phyloP scores from a whole-genome alignment of 2,797 vertebrate genomes.

The Tokudaia tokunoshimensis region DNA sequence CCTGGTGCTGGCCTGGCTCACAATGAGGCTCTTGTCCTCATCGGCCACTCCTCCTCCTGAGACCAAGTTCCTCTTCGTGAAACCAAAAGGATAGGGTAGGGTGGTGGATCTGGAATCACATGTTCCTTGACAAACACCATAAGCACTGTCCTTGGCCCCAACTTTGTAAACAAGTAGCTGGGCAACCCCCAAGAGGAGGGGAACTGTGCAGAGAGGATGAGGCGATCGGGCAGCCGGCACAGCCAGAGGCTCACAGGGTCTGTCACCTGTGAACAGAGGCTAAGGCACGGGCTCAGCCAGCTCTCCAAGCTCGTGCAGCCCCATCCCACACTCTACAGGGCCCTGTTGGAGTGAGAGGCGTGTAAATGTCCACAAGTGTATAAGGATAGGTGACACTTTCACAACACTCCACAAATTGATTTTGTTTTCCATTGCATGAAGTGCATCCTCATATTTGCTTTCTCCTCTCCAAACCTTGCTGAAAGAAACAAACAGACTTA shows the following conservation, averaged over 20 bases:
- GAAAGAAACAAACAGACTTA: constrained; percentile 25
- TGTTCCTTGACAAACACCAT: not conserved
- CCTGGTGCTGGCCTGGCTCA: not conserved
- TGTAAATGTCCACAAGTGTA: not conserved
- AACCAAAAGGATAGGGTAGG: not conserved
- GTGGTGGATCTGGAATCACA: not conserved
- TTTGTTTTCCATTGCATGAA: not conserved
- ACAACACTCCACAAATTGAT: not conserved
- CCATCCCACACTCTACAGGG: not conserved
- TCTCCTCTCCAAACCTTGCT: not conserved
- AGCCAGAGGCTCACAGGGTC: not conserved
- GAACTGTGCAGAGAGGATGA: not conserved
- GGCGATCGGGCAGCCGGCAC: not conserved
- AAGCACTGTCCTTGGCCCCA: not conserved
- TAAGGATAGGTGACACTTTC: not conserved
- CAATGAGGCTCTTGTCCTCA: not conserved
- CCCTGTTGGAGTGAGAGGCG: too few species aligned
- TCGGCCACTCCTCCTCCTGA: not conserved
- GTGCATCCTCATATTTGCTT: not conserved
- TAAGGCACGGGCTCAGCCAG: not conserved
- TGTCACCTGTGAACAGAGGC: rapidly evolving
- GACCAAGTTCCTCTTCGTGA: not conserved
- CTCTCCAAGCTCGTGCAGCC: not conserved
- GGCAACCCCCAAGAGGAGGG: not conserved
- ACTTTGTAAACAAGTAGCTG: not conserved